phyloP scores from a whole-genome alignment of 1,140 invertebrate species.

The Acromyrmex charruanus region DNA sequence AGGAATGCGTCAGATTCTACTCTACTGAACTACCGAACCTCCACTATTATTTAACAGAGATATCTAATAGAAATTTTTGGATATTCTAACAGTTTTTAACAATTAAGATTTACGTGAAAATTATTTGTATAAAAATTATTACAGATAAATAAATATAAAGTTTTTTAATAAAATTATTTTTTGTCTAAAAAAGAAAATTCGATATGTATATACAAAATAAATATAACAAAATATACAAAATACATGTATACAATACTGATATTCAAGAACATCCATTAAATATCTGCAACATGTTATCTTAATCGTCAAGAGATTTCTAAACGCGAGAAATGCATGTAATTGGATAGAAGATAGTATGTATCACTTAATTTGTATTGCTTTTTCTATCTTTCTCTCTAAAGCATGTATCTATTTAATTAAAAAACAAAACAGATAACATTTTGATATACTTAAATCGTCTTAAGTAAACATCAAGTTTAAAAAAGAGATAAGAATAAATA shows the following conservation, averaged over 20 bases:
- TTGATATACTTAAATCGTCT: neutral
- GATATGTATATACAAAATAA: neutral
- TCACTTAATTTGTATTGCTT: conserved; percentile 2
- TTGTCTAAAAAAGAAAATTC: neutral
- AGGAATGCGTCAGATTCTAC: conserved; percentile 14
- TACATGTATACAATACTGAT: neutral
- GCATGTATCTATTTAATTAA: neutral
- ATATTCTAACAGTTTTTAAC: neutral
- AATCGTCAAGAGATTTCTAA: neutral
- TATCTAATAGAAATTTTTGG: neutral
- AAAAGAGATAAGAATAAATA: neutral
- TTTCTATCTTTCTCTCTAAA: neutral
- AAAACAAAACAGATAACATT: neutral
- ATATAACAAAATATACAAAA: neutral
- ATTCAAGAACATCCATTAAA: neutral
- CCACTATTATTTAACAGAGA: neutral
- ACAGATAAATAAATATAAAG: neutral
- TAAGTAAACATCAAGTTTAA: neutral
- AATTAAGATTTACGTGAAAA: neutral
- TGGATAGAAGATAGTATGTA: neutral
- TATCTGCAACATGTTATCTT: neutral
- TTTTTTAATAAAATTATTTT: neutral
- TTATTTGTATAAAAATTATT: neutral
- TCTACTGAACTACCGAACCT: conserved; percentile 2
- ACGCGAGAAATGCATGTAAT: neutral